Conservation (phyloP, 2,888 invertebrate genomes). For the Megamerina dolium region DNA sequence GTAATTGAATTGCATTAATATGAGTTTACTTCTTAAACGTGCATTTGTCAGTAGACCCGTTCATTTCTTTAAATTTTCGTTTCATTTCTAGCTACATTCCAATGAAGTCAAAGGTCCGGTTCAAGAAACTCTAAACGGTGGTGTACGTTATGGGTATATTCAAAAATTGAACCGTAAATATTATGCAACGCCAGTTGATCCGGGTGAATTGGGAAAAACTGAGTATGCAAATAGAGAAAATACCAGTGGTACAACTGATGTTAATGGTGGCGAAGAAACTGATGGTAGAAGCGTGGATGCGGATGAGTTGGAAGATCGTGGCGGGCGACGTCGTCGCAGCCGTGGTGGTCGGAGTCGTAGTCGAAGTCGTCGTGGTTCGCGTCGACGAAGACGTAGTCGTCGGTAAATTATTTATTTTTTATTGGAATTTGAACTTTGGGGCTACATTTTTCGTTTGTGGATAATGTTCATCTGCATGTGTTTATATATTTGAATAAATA, state of each 20-base stretch:
- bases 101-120: constrained; percentile 18
- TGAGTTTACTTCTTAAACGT: too few relatives aligned
- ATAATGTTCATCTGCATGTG: too few relatives aligned
- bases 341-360: constrained; percentile 8
- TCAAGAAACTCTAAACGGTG: constrained; percentile 18
- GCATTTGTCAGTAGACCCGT: too few relatives aligned
- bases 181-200: constrained; percentile 17
- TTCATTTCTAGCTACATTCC: too few relatives aligned
- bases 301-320: constrained; percentile 15
- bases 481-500: too few relatives aligned
- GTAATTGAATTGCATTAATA: too few relatives aligned
- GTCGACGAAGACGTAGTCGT: constrained; percentile 15
- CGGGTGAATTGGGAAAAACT: constrained; percentile 5
- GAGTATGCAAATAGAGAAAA: constrained; percentile 4
- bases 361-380: constrained; percentile 6
- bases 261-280: constrained; percentile 1
- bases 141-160: constrained; percentile 19
- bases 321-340: constrained; percentile 9
- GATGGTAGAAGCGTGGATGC: too few relatives aligned
- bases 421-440: too few relatives aligned
- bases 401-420: too few relatives aligned
- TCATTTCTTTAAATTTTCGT: too few relatives aligned
- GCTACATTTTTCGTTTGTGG: too few relatives aligned
- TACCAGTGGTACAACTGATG: constrained; percentile 1
- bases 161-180: constrained; percentile 18